Evolutionary conservation across 2,888 invertebrate genomes (phyloP).

Genomic region (Pecten maximus): DNA sequence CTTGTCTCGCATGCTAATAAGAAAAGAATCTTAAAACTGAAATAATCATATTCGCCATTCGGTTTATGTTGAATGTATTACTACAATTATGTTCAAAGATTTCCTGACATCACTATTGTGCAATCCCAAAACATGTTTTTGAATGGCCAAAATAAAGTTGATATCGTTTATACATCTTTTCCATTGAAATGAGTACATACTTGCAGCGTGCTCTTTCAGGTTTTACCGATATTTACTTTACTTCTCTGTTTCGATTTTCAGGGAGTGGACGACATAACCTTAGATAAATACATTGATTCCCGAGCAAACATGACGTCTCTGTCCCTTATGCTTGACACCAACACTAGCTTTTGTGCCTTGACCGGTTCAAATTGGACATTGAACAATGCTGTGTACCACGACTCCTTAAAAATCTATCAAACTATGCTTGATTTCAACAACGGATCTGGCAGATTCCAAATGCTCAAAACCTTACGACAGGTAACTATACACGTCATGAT

Average conservation of each 20-base stretch:
- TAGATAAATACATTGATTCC: slow-evolving; percentile 73
- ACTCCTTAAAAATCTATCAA: slow-evolving; percentile 63
- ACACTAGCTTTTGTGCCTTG: slow-evolving; percentile 70
- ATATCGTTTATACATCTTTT: too few relatives aligned
- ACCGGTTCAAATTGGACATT: slow-evolving; percentile 67
- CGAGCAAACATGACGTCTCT: slow-evolving; percentile 74
- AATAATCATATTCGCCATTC: too few relatives aligned
- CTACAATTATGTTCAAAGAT: too few relatives aligned
- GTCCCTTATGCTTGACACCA: slow-evolving; percentile 72
- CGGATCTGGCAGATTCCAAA: slow-evolving; percentile 49
- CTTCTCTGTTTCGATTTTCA: slow-evolving; percentile 52
- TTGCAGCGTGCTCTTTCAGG: too few relatives aligned
- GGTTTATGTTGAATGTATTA: too few relatives aligned
- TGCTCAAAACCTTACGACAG: slow-evolving; percentile 56
- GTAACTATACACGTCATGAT: slow-evolving; percentile 45
- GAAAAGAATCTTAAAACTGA: too few relatives aligned
- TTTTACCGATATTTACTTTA: not conserved
- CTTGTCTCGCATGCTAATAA: too few relatives aligned
- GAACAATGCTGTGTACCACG: slow-evolving; percentile 70
- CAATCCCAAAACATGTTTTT: too few relatives aligned
- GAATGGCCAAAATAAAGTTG: too few relatives aligned
- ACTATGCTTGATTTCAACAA: slow-evolving; percentile 47
- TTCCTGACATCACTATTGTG: too few relatives aligned
- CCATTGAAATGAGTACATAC: too few relatives aligned
- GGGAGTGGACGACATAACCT: slow-evolving; percentile 70